Percentiles rank a stretch among this genome's conserved stretches.
Evolutionary conservation across 2,797 vertebrate genomes (phyloP).

Genomic region (Garrulus glandarius): DNA sequence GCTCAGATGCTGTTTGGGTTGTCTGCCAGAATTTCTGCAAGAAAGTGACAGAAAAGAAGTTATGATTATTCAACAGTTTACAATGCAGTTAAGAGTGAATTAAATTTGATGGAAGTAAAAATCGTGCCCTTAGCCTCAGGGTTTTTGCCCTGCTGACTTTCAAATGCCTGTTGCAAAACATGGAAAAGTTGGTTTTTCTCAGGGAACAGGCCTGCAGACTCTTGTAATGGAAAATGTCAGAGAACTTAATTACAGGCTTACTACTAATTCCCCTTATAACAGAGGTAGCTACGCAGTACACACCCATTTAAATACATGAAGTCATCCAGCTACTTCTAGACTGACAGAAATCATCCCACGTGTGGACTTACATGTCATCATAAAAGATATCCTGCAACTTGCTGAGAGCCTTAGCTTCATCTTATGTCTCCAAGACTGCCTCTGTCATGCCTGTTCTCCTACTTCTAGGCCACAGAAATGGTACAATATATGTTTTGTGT

Average conservation of each 20-base stretch:
- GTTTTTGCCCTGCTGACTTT: not conserved
- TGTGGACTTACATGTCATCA: not conserved
- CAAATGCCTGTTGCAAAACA: slow-evolving; percentile 27
- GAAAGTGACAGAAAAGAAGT: slow-evolving; percentile 22
- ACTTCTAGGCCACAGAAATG: not conserved
- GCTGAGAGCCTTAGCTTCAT: not conserved
- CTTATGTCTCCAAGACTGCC: not conserved
- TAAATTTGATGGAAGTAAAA: slow-evolving; percentile 32
- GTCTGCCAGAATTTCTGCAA: slow-evolving; percentile 14
- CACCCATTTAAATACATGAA: not conserved
- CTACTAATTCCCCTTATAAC: not conserved
- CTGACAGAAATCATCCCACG: not conserved
- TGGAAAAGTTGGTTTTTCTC: not conserved
- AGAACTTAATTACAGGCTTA: not conserved
- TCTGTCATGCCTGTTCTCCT: not conserved
- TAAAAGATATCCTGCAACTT: not conserved
- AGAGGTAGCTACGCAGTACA: not conserved
- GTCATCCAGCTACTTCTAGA: not conserved
- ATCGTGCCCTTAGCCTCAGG: not conserved
- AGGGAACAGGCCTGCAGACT: not conserved
- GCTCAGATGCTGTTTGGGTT: not conserved
- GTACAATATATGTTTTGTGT: not conserved
- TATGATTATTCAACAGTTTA: slow-evolving; percentile 23
- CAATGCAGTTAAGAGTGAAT: not conserved
- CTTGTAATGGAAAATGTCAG: not conserved